Conservation (phyloP, 2,113 vertebrate genomes). For the Gymnocephalus cernua region DNA sequence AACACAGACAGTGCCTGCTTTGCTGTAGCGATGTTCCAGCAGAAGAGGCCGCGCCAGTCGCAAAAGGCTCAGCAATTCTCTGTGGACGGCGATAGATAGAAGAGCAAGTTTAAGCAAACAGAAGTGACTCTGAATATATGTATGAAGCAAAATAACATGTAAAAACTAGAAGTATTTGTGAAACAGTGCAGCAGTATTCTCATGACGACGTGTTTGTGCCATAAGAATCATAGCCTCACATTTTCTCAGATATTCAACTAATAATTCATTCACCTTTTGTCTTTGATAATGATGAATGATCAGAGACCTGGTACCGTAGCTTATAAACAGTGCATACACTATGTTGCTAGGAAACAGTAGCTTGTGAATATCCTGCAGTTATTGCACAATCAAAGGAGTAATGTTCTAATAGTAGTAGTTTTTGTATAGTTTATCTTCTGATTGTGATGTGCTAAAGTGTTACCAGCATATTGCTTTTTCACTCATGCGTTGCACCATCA, state of each 20-base stretch:
- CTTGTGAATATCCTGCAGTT: slow-evolving; percentile 68
- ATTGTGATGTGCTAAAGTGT: background rate
- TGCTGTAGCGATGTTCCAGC: slow-evolving; percentile 25
- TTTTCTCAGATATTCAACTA: slow-evolving; percentile 20
- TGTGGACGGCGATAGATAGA: slow-evolving; percentile 4
- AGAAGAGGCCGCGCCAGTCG: background rate
- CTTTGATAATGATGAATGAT: slow-evolving; percentile 51
- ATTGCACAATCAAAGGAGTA: slow-evolving; percentile 67
- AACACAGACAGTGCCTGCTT: slow-evolving; percentile 20
- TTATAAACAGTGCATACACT: slow-evolving; percentile 54
- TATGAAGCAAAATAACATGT: background rate
- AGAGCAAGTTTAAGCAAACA: background rate
- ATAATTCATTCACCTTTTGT: slow-evolving; percentile 52
- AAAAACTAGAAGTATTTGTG: rapidly evolving
- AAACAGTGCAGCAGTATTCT: background rate
- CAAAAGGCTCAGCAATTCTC: slow-evolving; percentile 17
- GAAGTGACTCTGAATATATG: background rate
- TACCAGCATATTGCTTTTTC: background rate
- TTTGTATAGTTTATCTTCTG: background rate
- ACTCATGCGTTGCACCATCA: background rate
- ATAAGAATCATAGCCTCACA: background rate
- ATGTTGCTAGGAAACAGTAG: slow-evolving; percentile 82
- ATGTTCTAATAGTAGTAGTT: too few relatives aligned
- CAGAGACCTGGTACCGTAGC: slow-evolving; percentile 38
- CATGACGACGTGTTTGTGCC: background rate